These are phyloP conservation scores for Callorhinus ursinus DNA, from an alignment of 2,113 vertebrate species.

Conservation along the genomic window DNA sequence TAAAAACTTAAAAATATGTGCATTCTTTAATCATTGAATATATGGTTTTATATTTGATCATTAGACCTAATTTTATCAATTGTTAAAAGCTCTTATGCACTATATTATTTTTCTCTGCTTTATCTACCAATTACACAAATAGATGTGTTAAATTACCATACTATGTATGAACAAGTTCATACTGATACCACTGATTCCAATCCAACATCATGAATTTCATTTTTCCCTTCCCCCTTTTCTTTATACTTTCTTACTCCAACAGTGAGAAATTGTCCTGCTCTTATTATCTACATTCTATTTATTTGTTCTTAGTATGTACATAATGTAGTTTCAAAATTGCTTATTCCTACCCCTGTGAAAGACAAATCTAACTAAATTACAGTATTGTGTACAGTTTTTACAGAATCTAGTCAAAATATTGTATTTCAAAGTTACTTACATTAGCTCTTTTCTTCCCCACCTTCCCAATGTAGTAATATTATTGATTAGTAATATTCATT, in stretches of 20 bases:
- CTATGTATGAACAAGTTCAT: background rate
- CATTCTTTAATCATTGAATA: background rate
- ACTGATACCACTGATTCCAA: background rate
- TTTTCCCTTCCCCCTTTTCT: background rate
- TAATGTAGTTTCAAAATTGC: background rate
- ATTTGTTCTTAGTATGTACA: background rate
- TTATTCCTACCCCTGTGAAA: background rate
- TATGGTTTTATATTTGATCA: background rate
- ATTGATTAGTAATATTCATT: background rate
- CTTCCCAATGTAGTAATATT: background rate
- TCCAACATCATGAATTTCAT: background rate
- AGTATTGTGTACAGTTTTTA: background rate
- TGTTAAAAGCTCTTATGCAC: background rate
- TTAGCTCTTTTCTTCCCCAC: background rate
- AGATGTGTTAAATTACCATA: background rate
- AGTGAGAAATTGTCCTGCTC: background rate
- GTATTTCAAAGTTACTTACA: background rate
- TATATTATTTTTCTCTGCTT: background rate
- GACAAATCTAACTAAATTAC: background rate
- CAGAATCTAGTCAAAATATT: background rate
- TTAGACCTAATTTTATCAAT: background rate
- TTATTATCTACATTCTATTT: background rate
- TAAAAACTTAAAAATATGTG: background rate
- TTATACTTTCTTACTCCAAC: background rate
- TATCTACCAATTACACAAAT: background rate